A percentile compares a stretch with the other conserved stretches of the same genome.
Evolutionary conservation across 2,888 invertebrate genomes (phyloP).

Genomic region (Melinaea marsaeus): DNA sequence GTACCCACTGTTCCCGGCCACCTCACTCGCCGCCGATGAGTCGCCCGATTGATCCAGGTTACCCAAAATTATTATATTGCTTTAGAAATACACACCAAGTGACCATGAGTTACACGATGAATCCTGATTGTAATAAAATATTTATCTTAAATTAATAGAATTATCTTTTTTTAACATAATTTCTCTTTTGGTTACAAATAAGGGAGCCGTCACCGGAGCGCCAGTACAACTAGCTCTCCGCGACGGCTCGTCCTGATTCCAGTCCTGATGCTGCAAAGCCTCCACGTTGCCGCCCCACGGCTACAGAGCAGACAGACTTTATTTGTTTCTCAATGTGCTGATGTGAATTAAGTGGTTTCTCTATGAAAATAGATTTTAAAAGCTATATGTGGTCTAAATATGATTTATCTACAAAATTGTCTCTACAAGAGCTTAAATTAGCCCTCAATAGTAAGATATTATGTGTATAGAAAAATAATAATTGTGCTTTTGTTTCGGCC

Average conservation of each 20-base stretch:
- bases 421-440: neutral
- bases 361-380: neutral
- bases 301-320: neutral
- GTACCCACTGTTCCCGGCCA: constrained; percentile 94
- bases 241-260: constrained; percentile 51
- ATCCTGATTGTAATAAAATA: neutral
- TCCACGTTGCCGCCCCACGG: neutral
- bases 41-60: constrained; percentile 70
- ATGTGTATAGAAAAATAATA: neutral
- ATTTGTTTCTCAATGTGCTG: constrained; percentile 5
- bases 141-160: neutral
- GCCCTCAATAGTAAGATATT: neutral
- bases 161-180: neutral
- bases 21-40: constrained; percentile 84
- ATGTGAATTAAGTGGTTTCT: neutral
- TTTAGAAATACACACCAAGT: no score
- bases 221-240: constrained; percentile 54
- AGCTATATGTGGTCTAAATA: neutral
- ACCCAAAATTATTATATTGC: no score
- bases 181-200: neutral
- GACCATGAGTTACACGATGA: no score
- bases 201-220: constrained; percentile 75
- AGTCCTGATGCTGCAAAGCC: constrained; percentile 10
- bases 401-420: neutral
- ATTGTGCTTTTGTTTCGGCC: neutral